A percentile compares a stretch with the other conserved stretches of the same genome.
phyloP scores from a whole-genome alignment of 30 jellyfish, hydroid and myxozoan genomes.

The Hydractinia symbiolongicarpus region DNA sequence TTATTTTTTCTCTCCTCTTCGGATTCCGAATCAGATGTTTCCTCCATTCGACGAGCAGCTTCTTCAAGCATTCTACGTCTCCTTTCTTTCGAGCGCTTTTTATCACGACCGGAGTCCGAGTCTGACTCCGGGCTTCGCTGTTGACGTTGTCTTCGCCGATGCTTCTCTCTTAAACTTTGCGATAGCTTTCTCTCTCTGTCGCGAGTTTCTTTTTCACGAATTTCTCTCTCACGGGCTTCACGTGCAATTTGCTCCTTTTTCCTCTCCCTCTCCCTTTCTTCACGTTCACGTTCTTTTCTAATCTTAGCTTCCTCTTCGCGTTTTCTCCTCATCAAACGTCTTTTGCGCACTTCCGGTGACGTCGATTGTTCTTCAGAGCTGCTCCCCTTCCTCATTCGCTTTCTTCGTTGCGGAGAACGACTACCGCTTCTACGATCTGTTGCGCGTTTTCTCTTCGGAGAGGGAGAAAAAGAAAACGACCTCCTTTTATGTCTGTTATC shows the following conservation, averaged over 20 bases:
- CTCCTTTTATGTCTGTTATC: not conserved
- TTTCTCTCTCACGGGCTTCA: constrained; percentile 18
- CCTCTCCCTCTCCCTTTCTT: not conserved
- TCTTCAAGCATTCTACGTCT: constrained; percentile 23
- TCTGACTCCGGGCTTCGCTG: not conserved
- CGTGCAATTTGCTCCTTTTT: not conserved
- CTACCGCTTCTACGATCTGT: constrained; percentile 1
- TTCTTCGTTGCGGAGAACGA: constrained; percentile 11
- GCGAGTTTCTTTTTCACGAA: constrained; percentile 22
- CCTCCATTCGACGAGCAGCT: constrained; percentile 31
- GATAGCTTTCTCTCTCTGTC: constrained; percentile 13
- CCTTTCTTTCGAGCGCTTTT: not conserved
- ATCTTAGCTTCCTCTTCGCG: not conserved
- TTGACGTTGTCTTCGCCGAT: constrained; percentile 7
- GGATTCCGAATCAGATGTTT: constrained; percentile 12
- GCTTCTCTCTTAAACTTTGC: constrained; percentile 8
- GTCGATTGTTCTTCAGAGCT: not conserved
- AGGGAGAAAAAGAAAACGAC: not conserved
- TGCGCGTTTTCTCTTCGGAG: constrained; percentile 7
- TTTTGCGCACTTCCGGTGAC: constrained; percentile 12
- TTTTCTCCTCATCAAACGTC: constrained; percentile 16
- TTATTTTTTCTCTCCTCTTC: not conserved
- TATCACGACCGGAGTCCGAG: constrained; percentile 2
- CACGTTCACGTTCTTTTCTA: constrained; percentile 17
- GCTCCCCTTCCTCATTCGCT: not conserved